Evolutionary conservation across 2,888 invertebrate species (phyloP), one percentile per base, ranked within the genome.

Genomic region (Dioctria rufipes): DNA sequence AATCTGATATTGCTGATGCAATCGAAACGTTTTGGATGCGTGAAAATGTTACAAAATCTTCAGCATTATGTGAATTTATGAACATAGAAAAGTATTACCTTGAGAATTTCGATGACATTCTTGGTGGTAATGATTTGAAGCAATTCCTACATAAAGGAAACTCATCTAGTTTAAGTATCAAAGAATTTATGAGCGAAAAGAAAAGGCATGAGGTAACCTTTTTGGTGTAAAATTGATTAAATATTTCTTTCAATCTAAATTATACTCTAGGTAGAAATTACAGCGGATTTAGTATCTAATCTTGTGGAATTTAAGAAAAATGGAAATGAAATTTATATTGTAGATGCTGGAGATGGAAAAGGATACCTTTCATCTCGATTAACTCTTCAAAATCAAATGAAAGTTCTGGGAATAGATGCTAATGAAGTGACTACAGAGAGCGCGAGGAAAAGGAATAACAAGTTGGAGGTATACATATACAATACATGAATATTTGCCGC

Each of bases 301-400:
- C 86, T 95, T 80, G 87, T 85, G 3, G 84, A 87, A 67, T 40
- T 58, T 75, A 4, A 5, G 9, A 13, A 81, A 25, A 49, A 65
- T 66, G 13, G 63, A 0, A 40, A 79, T 0, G 67, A 80, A 5
- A 2, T 84, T 4, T 91, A 92, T 87, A 90, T 95, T 60, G 90
- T 97, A 13, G 98, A 98, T 87, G 93, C 96, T 61, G 98, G 98
- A 0, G 96, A 96, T 85, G 98, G 98, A 0, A 94, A 95, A 86
- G 98, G 97, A 0, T 95, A 96, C 87, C 89, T 97, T 54, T 94
- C 95, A 61, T 93, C 94, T 0, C 92, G 94, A 9, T 87, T 98
- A 69, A 92, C 94, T 0, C 90, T 95, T 4, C 92, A 93, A 81
- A 92, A 95, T 87, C 85, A 86, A 1, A 89, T 95, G 80, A 93